A percentile compares a stretch with the other conserved stretches of the same genome.
Evolutionary conservation across 2,113 vertebrate species (phyloP).

Genomic region (Apeltes quadracus): DNA sequence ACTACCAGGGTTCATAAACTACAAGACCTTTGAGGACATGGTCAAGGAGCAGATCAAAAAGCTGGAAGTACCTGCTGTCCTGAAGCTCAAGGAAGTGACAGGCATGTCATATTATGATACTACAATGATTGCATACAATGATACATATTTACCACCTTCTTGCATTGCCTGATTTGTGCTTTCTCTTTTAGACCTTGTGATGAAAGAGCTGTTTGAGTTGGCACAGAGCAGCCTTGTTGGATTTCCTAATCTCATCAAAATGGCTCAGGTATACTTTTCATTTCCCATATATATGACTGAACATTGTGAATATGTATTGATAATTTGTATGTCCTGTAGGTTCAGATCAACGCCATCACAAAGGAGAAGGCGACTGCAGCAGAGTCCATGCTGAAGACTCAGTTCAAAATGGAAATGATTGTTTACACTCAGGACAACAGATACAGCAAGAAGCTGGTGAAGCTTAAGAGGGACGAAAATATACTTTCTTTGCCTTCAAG

Average conservation of each 20-base stretch:
- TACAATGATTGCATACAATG: neutral
- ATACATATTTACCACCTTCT: neutral
- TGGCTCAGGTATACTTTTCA: constrained; percentile 58
- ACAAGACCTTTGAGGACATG: constrained; percentile 83
- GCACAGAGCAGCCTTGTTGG: constrained; percentile 65
- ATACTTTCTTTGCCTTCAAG: rapidly evolving
- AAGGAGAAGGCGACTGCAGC: constrained; percentile 63
- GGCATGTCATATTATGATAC: constrained; percentile 11
- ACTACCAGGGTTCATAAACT: constrained; percentile 84
- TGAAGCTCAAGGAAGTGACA: constrained; percentile 63
- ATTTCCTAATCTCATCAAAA: constrained; percentile 71
- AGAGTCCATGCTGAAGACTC: constrained; percentile 73
- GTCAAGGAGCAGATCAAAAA: constrained; percentile 76
- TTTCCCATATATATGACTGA: neutral
- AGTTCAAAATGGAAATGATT: constrained; percentile 86
- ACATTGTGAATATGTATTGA: neutral
- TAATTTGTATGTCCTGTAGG: constrained; percentile 61
- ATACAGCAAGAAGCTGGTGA: constrained; percentile 63
- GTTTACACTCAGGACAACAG: constrained; percentile 85
- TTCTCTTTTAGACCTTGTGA: constrained; percentile 57
- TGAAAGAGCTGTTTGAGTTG: constrained; percentile 55
- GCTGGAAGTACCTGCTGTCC: constrained; percentile 81
- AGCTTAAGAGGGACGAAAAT: neutral
- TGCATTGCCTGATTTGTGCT: neutral
- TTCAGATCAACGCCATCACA: constrained; percentile 79